Evolutionary conservation across 37 sponge, comb jelly and placozoan species (phyloP).

Genomic region (Dysidea cf. avara): DNA sequence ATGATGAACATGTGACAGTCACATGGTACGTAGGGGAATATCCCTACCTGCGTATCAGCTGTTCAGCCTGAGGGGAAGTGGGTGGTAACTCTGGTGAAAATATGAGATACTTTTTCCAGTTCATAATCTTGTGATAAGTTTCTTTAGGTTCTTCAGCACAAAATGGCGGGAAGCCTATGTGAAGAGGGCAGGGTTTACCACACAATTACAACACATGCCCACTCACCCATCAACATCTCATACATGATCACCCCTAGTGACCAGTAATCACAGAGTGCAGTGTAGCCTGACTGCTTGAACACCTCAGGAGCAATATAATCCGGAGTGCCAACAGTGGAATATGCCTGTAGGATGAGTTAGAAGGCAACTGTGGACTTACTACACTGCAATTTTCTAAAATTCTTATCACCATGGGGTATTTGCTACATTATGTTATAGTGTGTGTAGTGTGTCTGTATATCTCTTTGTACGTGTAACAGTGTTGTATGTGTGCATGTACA

Average conservation of each 20-base stretch:
- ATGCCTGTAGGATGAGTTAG: constrained; percentile 58
- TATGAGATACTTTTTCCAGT: constrained; percentile 85
- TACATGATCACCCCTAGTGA: too few species aligned
- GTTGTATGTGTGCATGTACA: too few species aligned
- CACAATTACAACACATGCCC: constrained; percentile 1
- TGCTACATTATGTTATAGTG: neutral
- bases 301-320: constrained; percentile 99
- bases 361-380: too few species aligned
- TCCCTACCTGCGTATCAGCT: constrained; percentile 73
- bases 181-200: neutral
- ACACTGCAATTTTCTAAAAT: too few species aligned
- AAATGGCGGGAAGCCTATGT: constrained; percentile 89
- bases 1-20: neutral
- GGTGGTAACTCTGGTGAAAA: constrained; percentile 92
- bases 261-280: constrained; percentile 90
- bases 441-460: too few species aligned
- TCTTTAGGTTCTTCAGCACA: constrained; percentile 96
- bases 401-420: neutral
- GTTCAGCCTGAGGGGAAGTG: constrained; percentile 77
- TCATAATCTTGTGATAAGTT: constrained; percentile 96
- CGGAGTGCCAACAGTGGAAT: constrained; percentile 95
- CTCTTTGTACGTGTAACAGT: too few species aligned
- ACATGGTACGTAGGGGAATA: neutral
- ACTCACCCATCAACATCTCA: constrained; percentile 97
- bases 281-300: constrained; percentile 90